A percentile compares a stretch with the other conserved stretches of the same genome.
Conservation (phyloP, 2,113 vertebrate genomes). For the Australoheros scitulus region DNA sequence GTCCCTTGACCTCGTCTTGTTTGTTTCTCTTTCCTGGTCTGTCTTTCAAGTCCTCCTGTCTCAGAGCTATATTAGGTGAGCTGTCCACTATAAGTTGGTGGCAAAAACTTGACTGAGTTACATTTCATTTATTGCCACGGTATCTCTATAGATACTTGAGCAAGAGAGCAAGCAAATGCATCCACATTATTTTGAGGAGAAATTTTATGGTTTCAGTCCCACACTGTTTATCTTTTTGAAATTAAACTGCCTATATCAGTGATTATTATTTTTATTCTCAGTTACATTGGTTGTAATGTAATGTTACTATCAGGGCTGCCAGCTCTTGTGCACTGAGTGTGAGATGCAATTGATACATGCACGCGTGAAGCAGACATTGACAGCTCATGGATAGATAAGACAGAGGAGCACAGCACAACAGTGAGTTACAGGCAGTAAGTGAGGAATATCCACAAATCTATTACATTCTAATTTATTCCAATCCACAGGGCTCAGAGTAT, state of each 20-base stretch:
- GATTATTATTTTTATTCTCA: background rate
- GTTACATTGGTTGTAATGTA: background rate
- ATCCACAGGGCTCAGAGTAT: background rate
- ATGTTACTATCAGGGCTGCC: background rate
- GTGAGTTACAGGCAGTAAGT: background rate
- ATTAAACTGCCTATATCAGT: background rate
- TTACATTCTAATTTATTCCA: conserved; percentile 4
- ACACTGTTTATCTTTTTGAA: background rate
- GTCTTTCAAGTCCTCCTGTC: conserved; percentile 24
- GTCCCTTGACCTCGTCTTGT: background rate
- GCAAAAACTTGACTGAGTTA: conserved; percentile 18
- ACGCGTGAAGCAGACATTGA: background rate
- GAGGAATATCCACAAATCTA: background rate
- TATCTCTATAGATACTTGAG: background rate
- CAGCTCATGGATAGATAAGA: background rate
- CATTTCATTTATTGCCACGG: conserved; percentile 38
- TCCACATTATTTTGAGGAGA: background rate
- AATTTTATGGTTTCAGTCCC: background rate
- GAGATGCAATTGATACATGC: background rate
- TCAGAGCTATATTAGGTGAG: conserved; percentile 59
- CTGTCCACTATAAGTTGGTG: conserved; percentile 31
- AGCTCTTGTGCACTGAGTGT: background rate
- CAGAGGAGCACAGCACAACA: background rate
- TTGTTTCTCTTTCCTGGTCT: background rate
- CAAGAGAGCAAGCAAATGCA: background rate